Percentiles rank a stretch among this genome's conserved stretches.
Evolutionary conservation across 2,888 invertebrate species (phyloP).

Genomic region (Dolichomitus sp.): DNA sequence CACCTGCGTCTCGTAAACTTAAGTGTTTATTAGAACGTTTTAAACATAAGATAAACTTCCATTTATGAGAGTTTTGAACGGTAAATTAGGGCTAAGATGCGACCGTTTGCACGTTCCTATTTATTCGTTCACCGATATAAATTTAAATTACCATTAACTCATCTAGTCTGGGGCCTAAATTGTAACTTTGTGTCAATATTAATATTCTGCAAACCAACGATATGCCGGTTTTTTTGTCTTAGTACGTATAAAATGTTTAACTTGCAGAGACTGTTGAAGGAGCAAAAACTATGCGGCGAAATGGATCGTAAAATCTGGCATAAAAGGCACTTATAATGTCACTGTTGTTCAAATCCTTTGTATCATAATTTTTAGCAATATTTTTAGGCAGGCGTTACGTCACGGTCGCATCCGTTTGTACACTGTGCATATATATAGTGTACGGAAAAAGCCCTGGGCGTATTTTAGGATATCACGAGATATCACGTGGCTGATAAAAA

Average conservation of each 20-base stretch:
- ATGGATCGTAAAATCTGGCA: neutral
- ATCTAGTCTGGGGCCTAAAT: neutral
- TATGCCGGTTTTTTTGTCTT: neutral
- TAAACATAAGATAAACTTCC: constrained; percentile 56
- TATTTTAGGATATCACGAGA: constrained; percentile 43
- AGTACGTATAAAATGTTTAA: neutral
- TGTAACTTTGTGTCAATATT: neutral
- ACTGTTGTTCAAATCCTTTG: neutral
- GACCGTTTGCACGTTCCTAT: neutral
- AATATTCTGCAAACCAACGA: neutral
- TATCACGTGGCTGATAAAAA: constrained; percentile 43
- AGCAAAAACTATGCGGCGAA: neutral
- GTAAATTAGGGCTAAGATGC: constrained; percentile 6
- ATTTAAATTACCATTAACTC: neutral
- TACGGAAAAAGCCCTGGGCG: constrained; percentile 18
- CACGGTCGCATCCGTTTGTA: constrained; percentile 8
- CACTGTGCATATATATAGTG: constrained; percentile 14
- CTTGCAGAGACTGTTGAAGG: neutral
- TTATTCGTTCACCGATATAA: neutral
- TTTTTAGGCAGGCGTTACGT: neutral
- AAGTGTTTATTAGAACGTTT: constrained; percentile 49
- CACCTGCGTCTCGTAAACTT: constrained; percentile 54
- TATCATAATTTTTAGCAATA: neutral
- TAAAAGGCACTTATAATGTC: neutral
- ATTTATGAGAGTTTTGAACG: constrained; percentile 31